These are phyloP conservation scores for Parazoanthus darwini DNA, from an alignment of 92 coral and sea anemone species.

Conservation along the genomic window DNA sequence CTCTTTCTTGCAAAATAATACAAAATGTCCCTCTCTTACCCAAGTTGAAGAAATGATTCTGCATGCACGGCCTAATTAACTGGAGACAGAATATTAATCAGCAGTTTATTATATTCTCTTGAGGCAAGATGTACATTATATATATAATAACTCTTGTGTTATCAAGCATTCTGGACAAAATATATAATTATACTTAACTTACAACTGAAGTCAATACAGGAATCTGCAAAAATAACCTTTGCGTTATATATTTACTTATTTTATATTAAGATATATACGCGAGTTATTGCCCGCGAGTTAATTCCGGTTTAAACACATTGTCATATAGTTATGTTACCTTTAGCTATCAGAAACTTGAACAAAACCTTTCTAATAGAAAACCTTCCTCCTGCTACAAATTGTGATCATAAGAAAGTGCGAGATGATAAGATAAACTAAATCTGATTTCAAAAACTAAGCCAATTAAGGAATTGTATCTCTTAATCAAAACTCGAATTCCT, in stretches of 20 bases:
- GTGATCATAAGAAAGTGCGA: slow-evolving; percentile 1
- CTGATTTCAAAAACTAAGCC: slow-evolving; percentile 21
- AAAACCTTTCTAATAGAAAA: not conserved
- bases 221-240: not conserved
- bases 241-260: not conserved
- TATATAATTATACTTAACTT: slow-evolving; percentile 10
- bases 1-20: too few species aligned
- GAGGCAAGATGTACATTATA: slow-evolving; percentile 23
- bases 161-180: not conserved
- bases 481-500: slow-evolving; percentile 38
- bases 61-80: not conserved
- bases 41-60: not conserved
- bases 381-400: slow-evolving; percentile 6
- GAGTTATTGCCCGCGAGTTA: not conserved
- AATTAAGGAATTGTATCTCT: slow-evolving; percentile 26
- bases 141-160: too few species aligned
- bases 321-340: not conserved
- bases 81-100: not conserved
- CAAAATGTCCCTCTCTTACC: not conserved
- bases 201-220: not conserved
- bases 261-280: not conserved
- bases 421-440: slow-evolving; percentile 13
- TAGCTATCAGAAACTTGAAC: not conserved
- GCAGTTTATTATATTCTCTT: slow-evolving; percentile 22
- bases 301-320: not conserved